Evolutionary conservation across 1,140 invertebrate genomes (phyloP).

Genomic region (Aradophagus sp.): DNA sequence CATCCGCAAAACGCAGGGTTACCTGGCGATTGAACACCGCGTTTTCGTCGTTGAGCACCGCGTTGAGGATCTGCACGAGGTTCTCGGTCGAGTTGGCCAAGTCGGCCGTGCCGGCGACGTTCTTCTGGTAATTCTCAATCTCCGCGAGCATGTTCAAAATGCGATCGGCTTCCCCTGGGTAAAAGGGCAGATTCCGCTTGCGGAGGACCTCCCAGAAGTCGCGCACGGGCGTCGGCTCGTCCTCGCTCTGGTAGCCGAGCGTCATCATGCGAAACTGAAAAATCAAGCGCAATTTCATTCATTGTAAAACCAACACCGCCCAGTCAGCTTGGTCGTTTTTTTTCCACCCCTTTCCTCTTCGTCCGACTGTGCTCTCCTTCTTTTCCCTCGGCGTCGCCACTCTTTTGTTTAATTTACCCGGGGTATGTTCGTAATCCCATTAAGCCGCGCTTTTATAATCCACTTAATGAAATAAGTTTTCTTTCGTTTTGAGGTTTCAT

Average conservation of each 20-base stretch:
- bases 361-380: no score
- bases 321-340: not conserved
- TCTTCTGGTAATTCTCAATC: constrained; percentile 74
- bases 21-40: constrained; percentile 76
- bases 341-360: not conserved
- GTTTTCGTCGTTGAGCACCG: constrained; percentile 70
- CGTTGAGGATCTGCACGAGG: constrained; percentile 74
- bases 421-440: constrained; percentile 18
- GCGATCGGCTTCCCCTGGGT: constrained; percentile 77
- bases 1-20: constrained; percentile 21
- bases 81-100: constrained; percentile 68
- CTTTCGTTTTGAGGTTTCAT: constrained; percentile 33
- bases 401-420: not conserved
- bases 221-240: constrained; percentile 73
- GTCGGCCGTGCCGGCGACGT: constrained; percentile 62
- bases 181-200: constrained; percentile 71
- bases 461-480: constrained; percentile 39
- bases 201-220: constrained; percentile 74
- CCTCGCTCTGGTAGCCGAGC: constrained; percentile 80
- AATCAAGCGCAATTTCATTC: constrained; percentile 1
- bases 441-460: constrained; percentile 29
- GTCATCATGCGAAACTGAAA: constrained; percentile 78
- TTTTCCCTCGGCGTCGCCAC: no score
- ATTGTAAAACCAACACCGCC: constrained; percentile 25
- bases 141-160: constrained; percentile 73